Evolutionary conservation across 2,113 vertebrate genomes (phyloP).

Genomic region (Antechinus stuartii): DNA sequence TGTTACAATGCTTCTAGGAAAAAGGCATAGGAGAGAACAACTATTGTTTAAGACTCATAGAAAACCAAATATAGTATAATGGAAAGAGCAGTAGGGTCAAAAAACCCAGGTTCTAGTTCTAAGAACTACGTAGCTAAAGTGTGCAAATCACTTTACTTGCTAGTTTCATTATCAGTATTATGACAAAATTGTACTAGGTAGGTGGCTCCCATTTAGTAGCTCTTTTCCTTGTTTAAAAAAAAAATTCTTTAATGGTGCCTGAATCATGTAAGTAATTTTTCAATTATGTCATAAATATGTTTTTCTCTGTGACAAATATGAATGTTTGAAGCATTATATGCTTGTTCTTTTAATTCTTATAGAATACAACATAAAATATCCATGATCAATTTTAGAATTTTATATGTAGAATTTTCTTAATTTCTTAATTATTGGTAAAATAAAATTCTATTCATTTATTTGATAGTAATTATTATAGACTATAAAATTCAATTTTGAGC

Average conservation of each 20-base stretch:
- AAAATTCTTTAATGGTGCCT: not conserved
- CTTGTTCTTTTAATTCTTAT: not conserved
- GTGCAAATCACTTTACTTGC: not conserved
- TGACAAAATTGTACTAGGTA: not conserved
- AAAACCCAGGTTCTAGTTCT: not conserved
- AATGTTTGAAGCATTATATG: not conserved
- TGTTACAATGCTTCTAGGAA: not conserved
- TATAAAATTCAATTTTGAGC: not conserved
- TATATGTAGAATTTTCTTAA: not conserved
- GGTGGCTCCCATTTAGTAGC: not conserved
- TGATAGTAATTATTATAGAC: not conserved
- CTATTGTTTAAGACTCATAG: not conserved
- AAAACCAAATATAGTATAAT: not conserved
- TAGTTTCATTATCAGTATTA: not conserved
- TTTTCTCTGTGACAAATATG: not conserved
- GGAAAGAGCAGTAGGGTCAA: not conserved
- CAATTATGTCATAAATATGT: not conserved
- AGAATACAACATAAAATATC: not conserved
- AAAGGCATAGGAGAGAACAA: not conserved
- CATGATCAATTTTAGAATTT: not conserved
- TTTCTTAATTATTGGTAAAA: not conserved
- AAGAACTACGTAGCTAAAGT: not conserved
- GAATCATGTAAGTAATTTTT: not conserved
- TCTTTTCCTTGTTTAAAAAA: not conserved
- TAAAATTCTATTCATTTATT: not conserved